A percentile compares a stretch with the other conserved stretches of the same genome.
These are phyloP conservation scores for Leptopilina clavipes DNA, from an alignment of 1,140 invertebrate genomes.

Conservation along the genomic window DNA sequence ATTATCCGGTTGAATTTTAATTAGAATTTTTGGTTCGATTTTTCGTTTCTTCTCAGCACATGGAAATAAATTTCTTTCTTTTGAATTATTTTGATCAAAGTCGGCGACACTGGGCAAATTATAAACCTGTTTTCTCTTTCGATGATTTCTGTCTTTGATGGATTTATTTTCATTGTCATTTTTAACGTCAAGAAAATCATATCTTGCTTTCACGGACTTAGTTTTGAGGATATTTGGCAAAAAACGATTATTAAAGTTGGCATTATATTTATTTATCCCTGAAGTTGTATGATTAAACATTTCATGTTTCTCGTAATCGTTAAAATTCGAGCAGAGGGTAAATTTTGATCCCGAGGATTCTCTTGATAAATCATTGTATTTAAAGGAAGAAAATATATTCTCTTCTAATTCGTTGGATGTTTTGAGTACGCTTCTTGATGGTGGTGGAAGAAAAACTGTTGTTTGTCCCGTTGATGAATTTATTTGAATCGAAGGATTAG, in stretches of 20 bases:
- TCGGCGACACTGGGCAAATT: background rate
- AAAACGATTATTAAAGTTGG: slow-evolving; percentile 24
- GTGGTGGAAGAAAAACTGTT: background rate
- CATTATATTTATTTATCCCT: background rate
- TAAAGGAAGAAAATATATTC: background rate
- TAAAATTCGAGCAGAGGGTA: background rate
- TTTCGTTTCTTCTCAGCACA: background rate
- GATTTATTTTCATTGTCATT: background rate
- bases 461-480: background rate
- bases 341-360: background rate
- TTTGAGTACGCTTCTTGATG: background rate
- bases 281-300: background rate
- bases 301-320: background rate
- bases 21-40: background rate
- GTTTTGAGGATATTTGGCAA: slow-evolving; percentile 52
- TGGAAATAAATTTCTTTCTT: background rate
- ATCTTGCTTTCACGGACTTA: slow-evolving; percentile 19
- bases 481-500: background rate
- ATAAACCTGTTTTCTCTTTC: slow-evolving; percentile 52
- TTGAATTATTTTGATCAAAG: background rate
- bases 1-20: background rate
- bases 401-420: background rate
- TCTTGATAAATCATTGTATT: background rate
- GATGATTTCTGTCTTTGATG: slow-evolving; percentile 3
- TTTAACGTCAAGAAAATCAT: background rate